Conservation (phyloP, 2,797 vertebrate genomes). For the Crenuchus spilurus region DNA sequence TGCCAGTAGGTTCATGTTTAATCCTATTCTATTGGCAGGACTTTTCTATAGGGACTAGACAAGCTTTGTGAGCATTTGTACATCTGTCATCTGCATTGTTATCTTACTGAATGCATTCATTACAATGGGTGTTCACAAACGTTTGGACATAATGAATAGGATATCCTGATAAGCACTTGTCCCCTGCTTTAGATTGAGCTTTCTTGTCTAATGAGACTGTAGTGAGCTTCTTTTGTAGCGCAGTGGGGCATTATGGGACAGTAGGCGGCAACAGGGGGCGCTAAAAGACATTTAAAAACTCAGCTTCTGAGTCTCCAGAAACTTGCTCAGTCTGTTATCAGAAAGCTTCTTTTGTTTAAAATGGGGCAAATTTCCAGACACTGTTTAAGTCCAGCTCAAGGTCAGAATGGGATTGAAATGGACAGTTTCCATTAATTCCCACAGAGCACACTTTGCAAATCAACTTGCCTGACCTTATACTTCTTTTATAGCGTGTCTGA, state of each 20-base stretch:
- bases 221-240: neutral
- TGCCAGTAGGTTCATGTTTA: too few species aligned
- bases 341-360: neutral
- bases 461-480: neutral
- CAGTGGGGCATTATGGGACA: slow-evolving; percentile 8
- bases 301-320: neutral
- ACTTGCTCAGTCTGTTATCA: neutral
- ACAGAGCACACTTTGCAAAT: neutral
- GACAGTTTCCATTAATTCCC: neutral
- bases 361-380: neutral
- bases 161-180: neutral
- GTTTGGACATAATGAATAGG: too few species aligned
- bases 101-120: too few species aligned
- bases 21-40: too few species aligned
- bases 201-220: neutral
- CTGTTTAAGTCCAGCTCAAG: neutral
- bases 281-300: slow-evolving; percentile 7
- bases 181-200: neutral
- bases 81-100: too few species aligned
- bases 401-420: neutral
- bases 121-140: too few species aligned
- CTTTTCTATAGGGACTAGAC: too few species aligned
- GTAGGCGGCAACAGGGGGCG: neutral
- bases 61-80: too few species aligned
- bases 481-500: too few species aligned